Base-by-base conservation (phyloP, 2,888 invertebrate genomes). In the Chesias legatella region DNA sequence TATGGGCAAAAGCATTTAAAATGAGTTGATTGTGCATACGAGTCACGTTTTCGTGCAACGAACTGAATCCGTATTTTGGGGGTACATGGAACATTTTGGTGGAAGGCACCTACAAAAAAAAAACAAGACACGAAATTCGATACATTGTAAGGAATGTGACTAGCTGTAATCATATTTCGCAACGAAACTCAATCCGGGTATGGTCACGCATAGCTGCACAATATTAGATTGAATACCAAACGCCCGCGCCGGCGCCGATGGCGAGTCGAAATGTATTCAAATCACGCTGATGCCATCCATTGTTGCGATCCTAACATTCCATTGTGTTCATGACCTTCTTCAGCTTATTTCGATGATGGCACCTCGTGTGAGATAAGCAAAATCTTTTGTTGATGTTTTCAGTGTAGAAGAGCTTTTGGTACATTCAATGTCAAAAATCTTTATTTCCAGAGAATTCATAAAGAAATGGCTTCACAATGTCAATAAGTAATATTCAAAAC, bases 271-370 rank as follows among this genome's bases (percentile, higher is more conserved):
- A 64, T 62, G 64, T 67, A 81, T 81, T 74, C 79, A 56, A 56
- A 53, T 57, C 73, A 72, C 73, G 73, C 67, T 44, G 62, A 44
- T 56, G 63, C 64, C 66, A 62, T 67, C 69, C 53, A 79, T 79
- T 80, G 79, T 75, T 61, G 67, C 51, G 62, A 62, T 64, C 58
- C 58, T 64, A 58, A 66, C 79, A 82, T 82, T 79, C 79, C 80
- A 72, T 73, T 72, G 71, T 67, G 44, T 46, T 67, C 72, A 68
- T 78, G 83, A 77, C 80, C 81, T 81, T 79, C 73, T 64, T 66
- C 57, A 57, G 56, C 56, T 43, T 45, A 44, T 47, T 51, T 44
- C 37, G 41, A 37, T 47, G 31, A 51, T 58, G 53, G 51, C 13
- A 3, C 50, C 32, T 9, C 21, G 52, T 55, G 67, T 64, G 56